Percentiles rank a stretch among this genome's conserved stretches.
phyloP scores from a whole-genome alignment of 2,888 invertebrate genomes.

The Eretmocerus hayati region DNA sequence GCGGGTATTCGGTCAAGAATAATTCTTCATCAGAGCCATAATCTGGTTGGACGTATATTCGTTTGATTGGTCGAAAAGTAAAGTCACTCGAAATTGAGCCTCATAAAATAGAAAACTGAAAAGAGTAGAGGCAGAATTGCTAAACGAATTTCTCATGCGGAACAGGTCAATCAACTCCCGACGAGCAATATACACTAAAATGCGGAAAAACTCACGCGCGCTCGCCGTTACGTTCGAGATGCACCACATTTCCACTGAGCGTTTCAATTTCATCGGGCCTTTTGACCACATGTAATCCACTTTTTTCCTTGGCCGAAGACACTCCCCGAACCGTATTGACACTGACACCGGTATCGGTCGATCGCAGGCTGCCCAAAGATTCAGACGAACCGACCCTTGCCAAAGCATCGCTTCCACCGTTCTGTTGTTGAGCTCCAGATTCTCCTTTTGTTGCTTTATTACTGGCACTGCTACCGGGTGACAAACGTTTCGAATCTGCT shows the following conservation, averaged over 20 bases:
- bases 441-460: too few relatives aligned
- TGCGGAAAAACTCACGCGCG: constrained; percentile 22
- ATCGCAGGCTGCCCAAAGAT: constrained; percentile 35
- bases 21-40: too few relatives aligned
- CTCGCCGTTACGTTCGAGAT: constrained; percentile 25
- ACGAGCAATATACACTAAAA: too few relatives aligned
- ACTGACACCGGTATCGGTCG: constrained; percentile 44
- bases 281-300: constrained; percentile 40
- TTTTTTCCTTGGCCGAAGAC: constrained; percentile 42
- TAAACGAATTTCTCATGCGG: too few relatives aligned
- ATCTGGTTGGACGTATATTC: too few relatives aligned
- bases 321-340: constrained; percentile 40
- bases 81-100: too few relatives aligned
- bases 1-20: too few relatives aligned
- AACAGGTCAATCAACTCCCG: too few relatives aligned
- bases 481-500: not conserved
- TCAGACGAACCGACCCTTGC: constrained; percentile 30
- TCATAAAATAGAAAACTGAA: too few relatives aligned
- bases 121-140: too few relatives aligned
- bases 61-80: too few relatives aligned
- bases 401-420: not conserved
- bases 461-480: not conserved
- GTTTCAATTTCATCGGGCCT: constrained; percentile 42
- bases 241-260: constrained; percentile 39
- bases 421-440: not conserved